Evolutionary conservation across 2,113 vertebrate genomes (phyloP).

Genomic region (Amblyopsis rosae): DNA sequence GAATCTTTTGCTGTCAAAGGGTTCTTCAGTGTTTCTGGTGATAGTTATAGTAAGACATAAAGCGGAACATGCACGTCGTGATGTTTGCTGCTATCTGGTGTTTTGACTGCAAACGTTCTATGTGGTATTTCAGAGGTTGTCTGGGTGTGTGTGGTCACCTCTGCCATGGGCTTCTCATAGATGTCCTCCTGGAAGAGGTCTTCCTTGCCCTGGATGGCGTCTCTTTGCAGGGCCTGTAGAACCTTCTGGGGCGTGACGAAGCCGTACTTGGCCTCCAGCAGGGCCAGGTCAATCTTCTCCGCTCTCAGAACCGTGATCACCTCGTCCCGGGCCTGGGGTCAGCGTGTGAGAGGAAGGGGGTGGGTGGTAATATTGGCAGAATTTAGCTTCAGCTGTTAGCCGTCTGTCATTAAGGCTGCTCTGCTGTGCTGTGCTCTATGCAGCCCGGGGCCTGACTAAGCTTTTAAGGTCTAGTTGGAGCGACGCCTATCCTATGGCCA

Average conservation of each 20-base stretch:
- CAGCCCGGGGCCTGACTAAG: no score
- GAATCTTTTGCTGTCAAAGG: no score
- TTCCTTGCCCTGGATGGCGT: constrained; percentile 85
- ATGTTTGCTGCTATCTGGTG: no score
- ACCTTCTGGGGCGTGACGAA: constrained; percentile 92
- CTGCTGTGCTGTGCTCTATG: no score
- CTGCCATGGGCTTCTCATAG: constrained; percentile 92
- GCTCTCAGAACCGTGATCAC: constrained; percentile 95
- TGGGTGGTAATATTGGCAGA: neutral
- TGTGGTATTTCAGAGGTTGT: no score
- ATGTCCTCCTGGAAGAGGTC: constrained; percentile 86
- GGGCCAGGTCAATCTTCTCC: constrained; percentile 91
- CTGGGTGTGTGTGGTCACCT: constrained; percentile 75
- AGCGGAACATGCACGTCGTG: no score
- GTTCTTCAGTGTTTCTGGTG: no score
- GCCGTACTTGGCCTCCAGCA: constrained; percentile 94
- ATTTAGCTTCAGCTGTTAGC: constrained; percentile 18
- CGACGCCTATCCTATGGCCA: no score
- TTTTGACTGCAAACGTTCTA: no score
- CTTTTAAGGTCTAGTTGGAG: no score
- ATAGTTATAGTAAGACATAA: no score
- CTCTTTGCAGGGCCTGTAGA: constrained; percentile 91
- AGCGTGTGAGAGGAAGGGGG: neutral
- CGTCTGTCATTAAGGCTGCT: constrained; percentile 38
- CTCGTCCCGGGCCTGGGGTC: constrained; percentile 89